Percentiles rank a stretch among this genome's conserved stretches.
phyloP scores from a whole-genome alignment of 2,113 vertebrate species.

The Lepus europaeus region DNA sequence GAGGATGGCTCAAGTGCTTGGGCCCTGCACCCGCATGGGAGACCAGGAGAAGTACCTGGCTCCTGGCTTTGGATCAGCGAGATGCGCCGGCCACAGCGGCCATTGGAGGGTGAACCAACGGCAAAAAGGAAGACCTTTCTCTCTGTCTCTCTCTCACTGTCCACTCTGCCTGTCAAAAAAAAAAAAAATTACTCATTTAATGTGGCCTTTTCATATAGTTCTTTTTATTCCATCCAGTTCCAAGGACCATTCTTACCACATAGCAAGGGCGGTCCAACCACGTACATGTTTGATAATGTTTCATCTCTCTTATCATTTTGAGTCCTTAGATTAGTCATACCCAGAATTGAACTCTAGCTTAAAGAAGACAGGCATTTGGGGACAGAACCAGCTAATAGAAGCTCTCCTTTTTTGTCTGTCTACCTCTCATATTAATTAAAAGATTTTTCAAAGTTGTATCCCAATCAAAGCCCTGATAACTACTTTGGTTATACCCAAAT shows the following conservation, averaged over 20 bases:
- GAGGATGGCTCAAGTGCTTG: too few relatives aligned
- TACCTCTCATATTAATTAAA: too few relatives aligned
- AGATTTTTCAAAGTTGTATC: not conserved
- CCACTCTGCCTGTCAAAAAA: too few relatives aligned
- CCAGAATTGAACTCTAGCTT: conserved; percentile 20
- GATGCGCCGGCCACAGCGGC: too few relatives aligned
- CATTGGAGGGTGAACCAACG: too few relatives aligned
- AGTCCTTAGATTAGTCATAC: not conserved
- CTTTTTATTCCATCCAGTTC: not conserved
- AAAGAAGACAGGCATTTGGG: not conserved
- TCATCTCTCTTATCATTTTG: not conserved
- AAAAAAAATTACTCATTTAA: not conserved
- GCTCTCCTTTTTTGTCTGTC: too few relatives aligned
- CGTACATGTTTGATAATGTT: not conserved
- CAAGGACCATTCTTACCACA: not conserved
- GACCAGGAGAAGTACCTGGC: too few relatives aligned
- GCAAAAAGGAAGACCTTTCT: too few relatives aligned
- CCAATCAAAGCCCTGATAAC: conserved; percentile 23
- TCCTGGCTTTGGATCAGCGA: too few relatives aligned
- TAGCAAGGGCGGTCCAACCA: not conserved
- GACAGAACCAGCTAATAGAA: too few relatives aligned
- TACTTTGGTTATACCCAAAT: not conserved
- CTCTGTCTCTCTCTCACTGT: too few relatives aligned
- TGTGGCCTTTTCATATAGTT: not conserved
- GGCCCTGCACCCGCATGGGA: too few relatives aligned